Percentiles rank a stretch among this genome's conserved stretches.
Conservation (phyloP, 2,797 vertebrate genomes). For the Falco columbarius region DNA sequence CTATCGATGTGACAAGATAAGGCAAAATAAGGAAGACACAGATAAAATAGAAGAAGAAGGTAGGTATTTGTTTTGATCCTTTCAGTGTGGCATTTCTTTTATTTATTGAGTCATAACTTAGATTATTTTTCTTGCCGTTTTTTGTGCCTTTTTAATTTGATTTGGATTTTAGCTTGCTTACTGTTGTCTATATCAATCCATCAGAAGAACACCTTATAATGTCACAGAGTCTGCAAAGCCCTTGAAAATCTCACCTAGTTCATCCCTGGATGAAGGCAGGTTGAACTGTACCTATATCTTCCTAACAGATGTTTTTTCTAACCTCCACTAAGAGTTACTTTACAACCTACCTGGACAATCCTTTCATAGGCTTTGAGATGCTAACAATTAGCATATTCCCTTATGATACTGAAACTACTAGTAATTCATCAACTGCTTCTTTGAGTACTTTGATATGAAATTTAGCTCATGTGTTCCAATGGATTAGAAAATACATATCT, state of each 20-base stretch:
- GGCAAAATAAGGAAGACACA: not conserved
- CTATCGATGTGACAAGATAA: not conserved
- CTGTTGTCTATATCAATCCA: not conserved
- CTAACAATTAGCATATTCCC: not conserved
- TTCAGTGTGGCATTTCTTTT: not conserved
- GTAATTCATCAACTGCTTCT: not conserved
- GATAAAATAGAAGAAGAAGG: not conserved
- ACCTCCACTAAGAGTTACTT: not conserved
- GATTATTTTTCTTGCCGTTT: not conserved
- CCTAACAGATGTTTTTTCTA: not conserved
- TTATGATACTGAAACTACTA: not conserved
- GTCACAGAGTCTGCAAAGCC: not conserved
- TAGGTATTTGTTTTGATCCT: not conserved
- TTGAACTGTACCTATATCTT: not conserved
- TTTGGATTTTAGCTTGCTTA: not conserved
- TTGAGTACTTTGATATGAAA: not conserved
- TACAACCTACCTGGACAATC: not conserved
- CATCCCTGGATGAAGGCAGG: not conserved
- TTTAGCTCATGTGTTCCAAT: not conserved
- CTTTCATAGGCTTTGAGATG: not conserved
- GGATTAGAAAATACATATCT: not conserved
- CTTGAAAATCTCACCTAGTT: not conserved
- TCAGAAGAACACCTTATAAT: not conserved
- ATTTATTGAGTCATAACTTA: not conserved
- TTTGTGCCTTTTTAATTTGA: not conserved